Conservation (phyloP, 2,888 invertebrate species). For the Bembecia ichneumoniformis region DNA sequence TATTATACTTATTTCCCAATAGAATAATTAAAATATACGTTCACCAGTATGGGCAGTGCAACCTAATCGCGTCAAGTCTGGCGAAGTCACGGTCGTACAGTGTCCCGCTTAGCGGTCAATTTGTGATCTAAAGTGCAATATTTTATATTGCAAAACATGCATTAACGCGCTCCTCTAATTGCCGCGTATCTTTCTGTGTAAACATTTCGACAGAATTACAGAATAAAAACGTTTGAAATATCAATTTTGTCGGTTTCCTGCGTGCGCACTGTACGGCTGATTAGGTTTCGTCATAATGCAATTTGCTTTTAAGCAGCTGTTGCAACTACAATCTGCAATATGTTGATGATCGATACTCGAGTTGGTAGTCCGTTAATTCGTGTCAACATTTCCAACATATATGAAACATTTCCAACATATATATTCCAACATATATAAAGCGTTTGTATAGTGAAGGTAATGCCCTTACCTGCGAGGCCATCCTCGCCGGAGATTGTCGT, state of each 20-base stretch:
- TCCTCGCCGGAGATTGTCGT: too few species aligned
- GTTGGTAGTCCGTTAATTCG: neutral
- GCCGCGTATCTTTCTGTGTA: neutral
- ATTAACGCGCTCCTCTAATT: neutral
- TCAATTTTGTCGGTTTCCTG: neutral
- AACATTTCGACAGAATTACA: neutral
- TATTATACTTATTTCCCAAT: constrained; percentile 10
- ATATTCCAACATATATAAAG: too few species aligned
- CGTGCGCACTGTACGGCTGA: neutral
- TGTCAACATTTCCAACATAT: neutral
- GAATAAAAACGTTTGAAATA: neutral
- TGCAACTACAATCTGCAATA: constrained; percentile 5
- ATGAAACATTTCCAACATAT: neutral
- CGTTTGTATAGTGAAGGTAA: too few species aligned
- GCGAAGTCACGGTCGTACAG: constrained; percentile 48
- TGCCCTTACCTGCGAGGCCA: too few species aligned
- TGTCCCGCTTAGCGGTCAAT: constrained; percentile 33
- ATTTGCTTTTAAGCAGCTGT: constrained; percentile 1
- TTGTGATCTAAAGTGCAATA: neutral
- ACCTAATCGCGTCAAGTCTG: constrained; percentile 1
- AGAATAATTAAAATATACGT: neutral
- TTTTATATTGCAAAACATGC: neutral
- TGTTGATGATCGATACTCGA: neutral
- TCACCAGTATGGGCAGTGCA: neutral
- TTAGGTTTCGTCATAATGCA: neutral